Conservation (phyloP, 2,888 invertebrate species). For the Agrotis puta region DNA sequence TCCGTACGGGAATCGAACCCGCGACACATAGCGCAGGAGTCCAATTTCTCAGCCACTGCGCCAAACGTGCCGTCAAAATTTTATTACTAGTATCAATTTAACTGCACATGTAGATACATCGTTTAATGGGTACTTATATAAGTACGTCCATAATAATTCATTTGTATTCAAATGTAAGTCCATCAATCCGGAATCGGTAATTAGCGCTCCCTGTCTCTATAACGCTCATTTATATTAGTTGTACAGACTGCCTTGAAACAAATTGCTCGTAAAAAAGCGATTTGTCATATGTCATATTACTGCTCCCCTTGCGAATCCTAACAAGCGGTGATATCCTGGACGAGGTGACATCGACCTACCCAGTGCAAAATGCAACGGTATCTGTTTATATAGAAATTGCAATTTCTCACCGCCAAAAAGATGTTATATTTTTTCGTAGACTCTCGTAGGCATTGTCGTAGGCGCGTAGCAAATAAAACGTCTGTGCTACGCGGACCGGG, state of each 20-base stretch:
- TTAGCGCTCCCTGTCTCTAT: no score
- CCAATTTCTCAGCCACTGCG: no score
- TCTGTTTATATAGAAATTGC: not conserved
- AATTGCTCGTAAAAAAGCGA: slow-evolving; percentile 51
- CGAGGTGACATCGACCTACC: slow-evolving; percentile 21
- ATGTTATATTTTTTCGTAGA: slow-evolving; percentile 18
- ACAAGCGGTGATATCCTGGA: slow-evolving; percentile 74
- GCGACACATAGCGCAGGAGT: no score
- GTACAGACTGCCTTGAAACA: slow-evolving; percentile 11
- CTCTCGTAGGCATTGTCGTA: slow-evolving; percentile 31
- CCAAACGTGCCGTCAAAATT: no score
- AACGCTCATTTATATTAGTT: not conserved
- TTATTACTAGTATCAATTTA: slow-evolving; percentile 34
- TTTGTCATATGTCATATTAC: slow-evolving; percentile 68
- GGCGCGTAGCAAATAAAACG: slow-evolving; percentile 36
- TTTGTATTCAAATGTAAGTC: slow-evolving; percentile 19
- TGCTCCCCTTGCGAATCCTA: slow-evolving; percentile 72
- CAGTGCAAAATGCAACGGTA: slow-evolving; percentile 26
- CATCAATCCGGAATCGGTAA: slow-evolving; percentile 32
- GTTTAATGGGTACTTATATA: slow-evolving; percentile 9
- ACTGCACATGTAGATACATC: not conserved
- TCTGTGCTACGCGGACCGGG: slow-evolving; percentile 20
- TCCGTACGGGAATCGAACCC: no score
- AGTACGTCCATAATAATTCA: slow-evolving; percentile 16
- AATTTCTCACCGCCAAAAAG: not conserved